Evolutionary conservation across 2,888 invertebrate species (phyloP).

Genomic region (Scaeva pyrastri): DNA sequence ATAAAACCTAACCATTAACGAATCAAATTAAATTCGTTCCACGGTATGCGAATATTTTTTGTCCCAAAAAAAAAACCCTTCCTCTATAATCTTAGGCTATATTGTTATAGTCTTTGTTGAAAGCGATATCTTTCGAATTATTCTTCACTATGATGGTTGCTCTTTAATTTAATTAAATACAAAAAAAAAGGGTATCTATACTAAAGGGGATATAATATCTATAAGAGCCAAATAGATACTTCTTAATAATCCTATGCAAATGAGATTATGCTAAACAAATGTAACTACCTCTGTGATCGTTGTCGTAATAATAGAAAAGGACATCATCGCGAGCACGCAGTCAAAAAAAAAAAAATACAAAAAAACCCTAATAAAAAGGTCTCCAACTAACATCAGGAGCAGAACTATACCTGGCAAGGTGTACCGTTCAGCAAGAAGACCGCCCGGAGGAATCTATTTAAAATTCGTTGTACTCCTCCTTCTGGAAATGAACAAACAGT

Average conservation of each 20-base stretch:
- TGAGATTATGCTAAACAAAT: conserved; percentile 57
- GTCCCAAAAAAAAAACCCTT: too few relatives aligned
- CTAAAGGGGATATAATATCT: background rate
- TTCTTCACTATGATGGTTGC: conserved; percentile 15
- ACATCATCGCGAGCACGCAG: conserved; percentile 46
- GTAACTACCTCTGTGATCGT: conserved; percentile 43
- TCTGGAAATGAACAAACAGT: too few relatives aligned
- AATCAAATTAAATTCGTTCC: background rate
- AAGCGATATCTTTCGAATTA: background rate
- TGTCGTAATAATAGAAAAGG: conserved; percentile 56
- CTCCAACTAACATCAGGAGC: too few relatives aligned
- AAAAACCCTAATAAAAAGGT: background rate
- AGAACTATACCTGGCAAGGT: background rate
- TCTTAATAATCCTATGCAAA: conserved; percentile 71
- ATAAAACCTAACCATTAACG: conserved; percentile 19
- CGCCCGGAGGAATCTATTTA: conserved; percentile 48
- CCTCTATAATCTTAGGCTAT: background rate
- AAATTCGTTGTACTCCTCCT: conserved; percentile 50
- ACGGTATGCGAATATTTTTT: background rate
- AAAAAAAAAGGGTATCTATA: background rate
- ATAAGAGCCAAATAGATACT: conserved; percentile 37
- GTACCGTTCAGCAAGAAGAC: background rate
- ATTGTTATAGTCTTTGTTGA: background rate
- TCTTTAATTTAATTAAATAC: conserved; percentile 41
- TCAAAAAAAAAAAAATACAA: background rate